Percentiles rank a stretch among this genome's conserved stretches.
Evolutionary conservation across 2,797 vertebrate species (phyloP).

Genomic region (Delichon dasypus): DNA sequence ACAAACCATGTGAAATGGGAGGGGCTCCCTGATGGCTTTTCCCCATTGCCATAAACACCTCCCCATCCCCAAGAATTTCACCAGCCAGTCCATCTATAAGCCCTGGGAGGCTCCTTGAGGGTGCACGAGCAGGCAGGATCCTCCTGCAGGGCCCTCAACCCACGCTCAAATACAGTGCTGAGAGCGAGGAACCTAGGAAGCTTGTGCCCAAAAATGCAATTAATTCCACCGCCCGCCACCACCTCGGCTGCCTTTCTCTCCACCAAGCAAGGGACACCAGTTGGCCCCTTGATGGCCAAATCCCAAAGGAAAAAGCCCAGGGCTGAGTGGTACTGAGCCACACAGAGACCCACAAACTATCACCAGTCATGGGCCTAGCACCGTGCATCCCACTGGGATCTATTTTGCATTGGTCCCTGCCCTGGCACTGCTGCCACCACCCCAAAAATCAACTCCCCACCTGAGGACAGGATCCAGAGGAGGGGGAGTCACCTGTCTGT

Average conservation of each 20-base stretch:
- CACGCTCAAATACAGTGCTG: conserved; percentile 69
- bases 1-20: accelerated
- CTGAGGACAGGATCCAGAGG: accelerated
- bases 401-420: background rate
- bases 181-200: conserved; percentile 72
- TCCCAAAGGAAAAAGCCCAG: background rate
- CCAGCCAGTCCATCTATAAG: conserved; percentile 76
- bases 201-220: conserved; percentile 71
- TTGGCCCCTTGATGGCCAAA: accelerated
- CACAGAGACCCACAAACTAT: background rate
- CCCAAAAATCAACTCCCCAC: background rate
- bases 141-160: conserved; percentile 79
- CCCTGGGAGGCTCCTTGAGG: conserved; percentile 76
- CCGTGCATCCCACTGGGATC: accelerated
- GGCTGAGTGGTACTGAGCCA: accelerated
- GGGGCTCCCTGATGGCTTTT: background rate
- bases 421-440: background rate
- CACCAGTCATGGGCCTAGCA: accelerated
- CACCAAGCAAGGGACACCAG: background rate
- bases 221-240: accelerated
- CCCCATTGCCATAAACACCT: background rate
- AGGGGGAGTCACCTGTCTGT: accelerated
- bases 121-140: conserved; percentile 79
- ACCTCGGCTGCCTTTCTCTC: background rate
- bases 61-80: conserved; percentile 76